Percentiles rank a stretch among this genome's conserved stretches.
phyloP scores from a whole-genome alignment of 1,140 invertebrate species.

The Aphaenogaster rudis region DNA sequence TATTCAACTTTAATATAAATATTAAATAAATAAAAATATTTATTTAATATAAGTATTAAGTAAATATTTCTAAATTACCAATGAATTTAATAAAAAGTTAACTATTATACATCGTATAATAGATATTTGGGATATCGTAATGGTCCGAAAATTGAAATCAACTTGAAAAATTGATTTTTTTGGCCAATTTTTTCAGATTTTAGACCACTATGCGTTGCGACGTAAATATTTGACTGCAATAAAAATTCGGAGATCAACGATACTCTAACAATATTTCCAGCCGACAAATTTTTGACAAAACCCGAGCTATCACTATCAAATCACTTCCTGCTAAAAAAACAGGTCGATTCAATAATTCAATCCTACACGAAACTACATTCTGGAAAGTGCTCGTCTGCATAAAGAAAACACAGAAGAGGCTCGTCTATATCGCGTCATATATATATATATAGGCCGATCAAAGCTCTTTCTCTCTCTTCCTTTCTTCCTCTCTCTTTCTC shows the following conservation, averaged over 20 bases:
- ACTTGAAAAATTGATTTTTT: too few relatives aligned
- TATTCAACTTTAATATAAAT: too few relatives aligned
- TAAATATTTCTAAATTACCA: too few relatives aligned
- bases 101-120: too few relatives aligned
- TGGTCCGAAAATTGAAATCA: too few relatives aligned
- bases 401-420: slow-evolving; percentile 1
- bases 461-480: slow-evolving; percentile 29
- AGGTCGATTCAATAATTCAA: background rate
- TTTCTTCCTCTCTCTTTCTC: slow-evolving; percentile 10
- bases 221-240: background rate
- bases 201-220: too few relatives aligned
- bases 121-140: too few relatives aligned
- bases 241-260: background rate
- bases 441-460: background rate
- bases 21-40: too few relatives aligned
- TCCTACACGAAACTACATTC: background rate
- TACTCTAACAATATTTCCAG: background rate
- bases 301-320: background rate
- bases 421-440: background rate
- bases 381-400: background rate
- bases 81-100: too few relatives aligned
- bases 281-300: slow-evolving; percentile 27
- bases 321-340: background rate
- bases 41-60: too few relatives aligned
- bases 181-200: too few relatives aligned